These are phyloP conservation scores for Gulo gulo DNA, from an alignment of 2,113 vertebrate species.

Conservation along the genomic window DNA sequence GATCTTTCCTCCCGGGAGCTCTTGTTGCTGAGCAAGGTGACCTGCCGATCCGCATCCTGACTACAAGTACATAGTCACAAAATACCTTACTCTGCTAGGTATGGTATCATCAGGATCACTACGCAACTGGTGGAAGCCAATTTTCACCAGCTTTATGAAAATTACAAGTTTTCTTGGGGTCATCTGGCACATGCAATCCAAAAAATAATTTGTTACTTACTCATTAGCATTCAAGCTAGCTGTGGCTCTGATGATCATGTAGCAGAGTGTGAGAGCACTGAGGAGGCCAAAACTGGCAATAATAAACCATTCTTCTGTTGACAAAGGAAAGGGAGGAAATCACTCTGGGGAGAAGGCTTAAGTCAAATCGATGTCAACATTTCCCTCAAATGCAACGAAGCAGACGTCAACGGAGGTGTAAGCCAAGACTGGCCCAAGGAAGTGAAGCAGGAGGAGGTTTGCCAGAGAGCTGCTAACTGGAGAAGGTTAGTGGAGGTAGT, in stretches of 20 bases:
- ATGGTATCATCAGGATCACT: neutral
- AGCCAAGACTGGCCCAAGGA: constrained; percentile 83
- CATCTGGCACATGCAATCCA: constrained; percentile 71
- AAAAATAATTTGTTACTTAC: constrained; percentile 87
- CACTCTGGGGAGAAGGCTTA: constrained; percentile 88
- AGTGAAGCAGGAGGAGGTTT: constrained; percentile 86
- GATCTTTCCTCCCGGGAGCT: neutral
- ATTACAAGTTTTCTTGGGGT: constrained; percentile 27
- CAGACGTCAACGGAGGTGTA: constrained; percentile 80
- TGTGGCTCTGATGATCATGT: constrained; percentile 96
- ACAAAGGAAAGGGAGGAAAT: constrained; percentile 94
- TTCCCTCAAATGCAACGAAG: constrained; percentile 84
- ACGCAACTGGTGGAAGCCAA: constrained; percentile 5
- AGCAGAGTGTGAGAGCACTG: constrained; percentile 94
- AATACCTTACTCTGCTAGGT: constrained; percentile 30
- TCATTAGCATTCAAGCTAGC: constrained; percentile 87
- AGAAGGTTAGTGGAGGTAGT: constrained; percentile 82
- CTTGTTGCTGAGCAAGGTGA: neutral
- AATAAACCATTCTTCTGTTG: constrained; percentile 98
- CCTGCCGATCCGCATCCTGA: neutral
- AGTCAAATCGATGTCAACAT: constrained; percentile 85
- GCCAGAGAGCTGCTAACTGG: constrained; percentile 84
- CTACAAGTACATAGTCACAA: neutral
- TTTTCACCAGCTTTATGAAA: constrained; percentile 13
- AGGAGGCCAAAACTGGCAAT: constrained; percentile 95